Evolutionary conservation across 2,888 invertebrate genomes (phyloP), one percentile per base, ranked within the genome.

Genomic region (Caenorhabditis uteleia): DNA sequence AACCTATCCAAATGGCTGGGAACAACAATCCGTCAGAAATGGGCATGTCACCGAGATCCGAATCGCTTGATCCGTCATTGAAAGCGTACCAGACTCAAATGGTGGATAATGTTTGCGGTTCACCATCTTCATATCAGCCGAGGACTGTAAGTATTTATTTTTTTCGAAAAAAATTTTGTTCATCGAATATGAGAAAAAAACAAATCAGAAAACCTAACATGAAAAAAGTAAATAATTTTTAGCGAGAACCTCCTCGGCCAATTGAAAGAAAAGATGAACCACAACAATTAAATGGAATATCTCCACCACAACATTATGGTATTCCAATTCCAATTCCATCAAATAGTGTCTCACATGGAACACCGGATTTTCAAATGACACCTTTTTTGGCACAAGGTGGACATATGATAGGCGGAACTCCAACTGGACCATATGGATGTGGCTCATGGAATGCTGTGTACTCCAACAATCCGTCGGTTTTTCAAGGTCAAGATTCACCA

Each of bases 81-180:
- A 89, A 89, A 71, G 93, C 93, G 40, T 89, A 95, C 74, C 93
- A 93, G 75, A 92, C 94, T 77, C 95, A 95, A 88, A 95, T 97
- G 94, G 95, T 95, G 49, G 95, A 97, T 86, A 95, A 95, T 85
- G 95, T 97, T 60, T 88, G 97, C 79, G 92, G 94, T 74, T 91
- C 84, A 7, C 80, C 80, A 10, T 67, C 70, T 16, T 68, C 71
- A 8, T 31, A 56, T 21, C 18, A 47, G 6, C 39, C 42, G 10
- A 34, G 62, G 29, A 56, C 43, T 26, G 62, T 62, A 12, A 39
- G 62, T 54, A 20, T 25, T 60, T 33, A 3, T 23, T 33, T 29
- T 33, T 33, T 33, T 47, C 21, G 6, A 18, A 12, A 6, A 4
- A 14, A 39, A 46, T 31, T 46, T 46, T 46, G 18, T n/a, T 12